Percentiles rank a stretch among this genome's conserved stretches.
Conservation (phyloP, 2,113 vertebrate species). For the Falco punctatus region DNA sequence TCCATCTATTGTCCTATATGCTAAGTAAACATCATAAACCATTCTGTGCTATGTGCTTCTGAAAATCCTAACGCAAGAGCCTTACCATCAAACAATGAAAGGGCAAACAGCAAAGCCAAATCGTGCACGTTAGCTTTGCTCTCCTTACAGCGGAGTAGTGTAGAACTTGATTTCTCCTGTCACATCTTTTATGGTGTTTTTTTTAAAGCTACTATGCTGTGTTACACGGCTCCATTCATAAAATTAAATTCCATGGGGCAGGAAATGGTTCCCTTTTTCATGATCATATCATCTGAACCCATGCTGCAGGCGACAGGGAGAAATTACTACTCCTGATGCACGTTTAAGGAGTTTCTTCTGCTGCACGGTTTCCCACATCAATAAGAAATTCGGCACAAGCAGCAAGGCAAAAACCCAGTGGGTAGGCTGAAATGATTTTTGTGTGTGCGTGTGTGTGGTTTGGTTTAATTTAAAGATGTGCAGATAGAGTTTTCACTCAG, state of each 20-base stretch:
- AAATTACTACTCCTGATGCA: constrained; percentile 45
- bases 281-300: background rate
- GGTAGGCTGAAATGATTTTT: constrained; percentile 45
- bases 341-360: constrained; percentile 58
- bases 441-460: constrained; percentile 21
- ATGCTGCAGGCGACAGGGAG: constrained; percentile 41
- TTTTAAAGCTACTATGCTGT: background rate
- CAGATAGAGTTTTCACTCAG: constrained; percentile 66
- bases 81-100: constrained; percentile 47
- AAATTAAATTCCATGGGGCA: constrained; percentile 7
- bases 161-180: constrained; percentile 11
- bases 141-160: background rate
- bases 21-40: constrained; percentile 57
- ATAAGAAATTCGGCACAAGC: background rate
- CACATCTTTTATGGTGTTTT: background rate
- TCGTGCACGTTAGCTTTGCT: constrained; percentile 24
- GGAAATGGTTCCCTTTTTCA: constrained; percentile 42
- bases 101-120: constrained; percentile 32
- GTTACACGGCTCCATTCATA: constrained; percentile 47
- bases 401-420: constrained; percentile 35
- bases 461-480: constrained; percentile 59
- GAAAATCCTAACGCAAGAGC: constrained; percentile 5
- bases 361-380: constrained; percentile 51
- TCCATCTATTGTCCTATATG: constrained; percentile 66
- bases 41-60: constrained; percentile 42